Base-by-base conservation (phyloP, 2,888 invertebrate species). In the Chamaedrilus cognettii region DNA sequence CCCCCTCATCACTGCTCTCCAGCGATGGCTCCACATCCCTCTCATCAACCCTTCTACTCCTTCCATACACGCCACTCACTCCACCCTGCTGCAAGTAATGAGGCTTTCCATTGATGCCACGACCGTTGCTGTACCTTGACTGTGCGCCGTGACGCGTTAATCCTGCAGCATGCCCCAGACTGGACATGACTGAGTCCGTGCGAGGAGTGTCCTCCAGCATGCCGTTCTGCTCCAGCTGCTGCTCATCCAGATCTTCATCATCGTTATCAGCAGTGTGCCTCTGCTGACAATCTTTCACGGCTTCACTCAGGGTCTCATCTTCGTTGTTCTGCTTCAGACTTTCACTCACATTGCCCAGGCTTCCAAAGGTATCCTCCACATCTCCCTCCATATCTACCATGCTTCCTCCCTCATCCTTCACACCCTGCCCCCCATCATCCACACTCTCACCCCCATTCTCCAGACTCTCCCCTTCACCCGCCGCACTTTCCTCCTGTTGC, bases 401-500 rank as follows among this genome's bases (percentile, higher is more conserved):
- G 32, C 32, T 26, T 31, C 32, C 33, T 31, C 32, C 33, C 26
- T 59, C 33, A 59, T 59, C 33, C 26, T 59, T 26, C 26, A 31
- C 33, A 59, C 32, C 33, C 26, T 59, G 11, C 26, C 32, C 33
- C 26, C 32, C 33, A 59, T 59, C 33, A 59, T 59, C 33, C 26
- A 31, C 33, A 59, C 33, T 26, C 15, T 55, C 26, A 26, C 11
- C 26, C 11, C 23, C 26, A 19, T 55, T 23, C 11, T 55, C 26
- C n/a, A n/a, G n/a, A n/a, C n/a, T n/a, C n/a, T 59, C 59, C 26
- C 11, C 59, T 31, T 59, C 59, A 59, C 26, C 59, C 11, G 5
- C 33, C 15, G 11, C 59, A 59, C 26, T 26, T 11, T 55, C 55
- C 15, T 55, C 55, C 15, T 55, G n/a, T n/a, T 55, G n/a, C 15